Evolutionary conservation across 2,113 vertebrate species (phyloP), one percentile per base, ranked within the genome.

Genomic region (Macquaria australasica): DNA sequence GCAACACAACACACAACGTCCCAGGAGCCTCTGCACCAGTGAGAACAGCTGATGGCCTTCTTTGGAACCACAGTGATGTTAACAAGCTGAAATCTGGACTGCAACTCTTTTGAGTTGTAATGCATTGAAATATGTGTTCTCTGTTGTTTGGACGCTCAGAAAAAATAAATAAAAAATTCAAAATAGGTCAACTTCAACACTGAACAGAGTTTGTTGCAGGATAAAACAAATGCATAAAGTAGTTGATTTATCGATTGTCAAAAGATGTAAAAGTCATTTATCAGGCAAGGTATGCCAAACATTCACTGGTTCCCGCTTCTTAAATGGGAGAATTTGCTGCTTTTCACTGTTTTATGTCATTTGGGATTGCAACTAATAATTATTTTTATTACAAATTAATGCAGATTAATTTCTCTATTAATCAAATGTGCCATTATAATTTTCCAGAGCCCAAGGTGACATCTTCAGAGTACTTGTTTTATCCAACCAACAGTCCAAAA

Each of bases 21-120:
- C 67, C 85, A 0, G 88, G 84, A 58, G 45, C 4, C 23, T 64
- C 75, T 0, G 85, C 76, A 0, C 14, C 89, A 1, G 3, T 68
- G 50, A 85, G 86, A 55, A 83, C 85, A 9, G 62, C 89, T 3
- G 93, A 95, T 0, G 95, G 95, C 6, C 84, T 68, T 0, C 83
- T 95, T 3, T 96, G 96, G 96, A 96, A 82, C 77, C 93, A 91
- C 71, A 87, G 73, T 5, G 95, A 96, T 2, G 58, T 96, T 3
- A 88, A 60, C 86, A 96, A 92, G 70, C 88, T 96, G 43, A 96
- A 96, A 80, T 88, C 87, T 60, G 96, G 95, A 87, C 93, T 96
- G 9, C 89, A 95, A 20, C 93, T 96, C 8, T 96, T 96, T 80
- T 96, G 85, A 95, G 10, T 48, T 63, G 0, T 43, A 14, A 51